Conservation (phyloP, 2,888 invertebrate species). For the Temnothorax rugatulus region DNA sequence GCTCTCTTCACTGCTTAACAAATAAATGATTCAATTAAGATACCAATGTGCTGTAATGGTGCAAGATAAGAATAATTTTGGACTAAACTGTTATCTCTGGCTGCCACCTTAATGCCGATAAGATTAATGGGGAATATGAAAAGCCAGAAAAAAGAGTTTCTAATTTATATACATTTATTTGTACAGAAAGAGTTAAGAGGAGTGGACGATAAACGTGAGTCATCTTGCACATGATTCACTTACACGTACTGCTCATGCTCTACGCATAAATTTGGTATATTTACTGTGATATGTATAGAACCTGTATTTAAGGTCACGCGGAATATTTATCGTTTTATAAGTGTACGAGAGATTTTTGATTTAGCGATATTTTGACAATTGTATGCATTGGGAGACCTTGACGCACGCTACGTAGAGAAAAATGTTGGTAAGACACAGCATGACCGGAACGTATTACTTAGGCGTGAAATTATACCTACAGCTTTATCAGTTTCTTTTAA, state of each 20-base stretch:
- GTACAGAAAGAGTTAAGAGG: conserved; percentile 6
- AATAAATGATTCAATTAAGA: conserved; percentile 10
- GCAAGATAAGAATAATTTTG: conserved; percentile 12
- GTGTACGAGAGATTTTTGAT: conserved; percentile 11
- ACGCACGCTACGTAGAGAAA: conserved; percentile 21
- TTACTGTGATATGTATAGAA: conserved; percentile 72
- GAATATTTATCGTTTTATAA: conserved; percentile 47
- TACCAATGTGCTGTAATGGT: not conserved
- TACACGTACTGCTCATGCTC: conserved; percentile 30
- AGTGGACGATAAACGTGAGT: not conserved
- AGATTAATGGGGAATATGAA: not conserved
- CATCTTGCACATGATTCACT: conserved; percentile 20
- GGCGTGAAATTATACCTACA: not conserved
- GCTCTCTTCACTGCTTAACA: not conserved
- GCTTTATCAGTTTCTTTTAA: conserved; percentile 35
- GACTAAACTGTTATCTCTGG: not conserved
- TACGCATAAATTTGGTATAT: conserved; percentile 53
- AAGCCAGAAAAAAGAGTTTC: not conserved
- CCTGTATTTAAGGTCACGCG: conserved; percentile 25
- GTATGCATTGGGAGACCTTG: conserved; percentile 23
- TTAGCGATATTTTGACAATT: conserved; percentile 24
- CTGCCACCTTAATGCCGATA: not conserved
- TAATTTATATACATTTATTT: conserved; percentile 19
- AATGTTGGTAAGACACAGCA: conserved; percentile 13
- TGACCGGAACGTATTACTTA: conserved; percentile 9